Evolutionary conservation across 2,797 vertebrate species (phyloP).

Genomic region (Gambusia yucatana): DNA sequence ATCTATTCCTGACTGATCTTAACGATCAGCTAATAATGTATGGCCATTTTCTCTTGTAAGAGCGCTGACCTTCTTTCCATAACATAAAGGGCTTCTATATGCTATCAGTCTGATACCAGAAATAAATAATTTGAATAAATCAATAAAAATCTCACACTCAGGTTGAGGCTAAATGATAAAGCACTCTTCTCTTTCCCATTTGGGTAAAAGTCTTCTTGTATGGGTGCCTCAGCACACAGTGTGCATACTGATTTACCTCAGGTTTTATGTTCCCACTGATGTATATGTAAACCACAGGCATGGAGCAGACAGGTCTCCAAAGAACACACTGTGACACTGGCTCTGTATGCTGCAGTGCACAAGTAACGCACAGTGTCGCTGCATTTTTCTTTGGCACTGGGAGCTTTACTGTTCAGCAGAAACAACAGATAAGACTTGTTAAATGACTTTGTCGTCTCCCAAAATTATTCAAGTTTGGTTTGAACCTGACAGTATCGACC

Average conservation of each 20-base stretch:
- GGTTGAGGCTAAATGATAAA: background rate
- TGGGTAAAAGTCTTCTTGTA: background rate
- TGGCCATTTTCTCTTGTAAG: no score
- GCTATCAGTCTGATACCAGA: background rate
- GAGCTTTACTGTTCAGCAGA: slow-evolving; percentile 58
- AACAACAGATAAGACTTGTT: slow-evolving; percentile 53
- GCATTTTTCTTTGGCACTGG: slow-evolving; percentile 36
- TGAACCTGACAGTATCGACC: slow-evolving; percentile 49
- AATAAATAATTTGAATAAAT: background rate
- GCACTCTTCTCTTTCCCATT: background rate
- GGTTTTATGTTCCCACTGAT: background rate
- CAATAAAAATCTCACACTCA: background rate
- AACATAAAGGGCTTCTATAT: no score
- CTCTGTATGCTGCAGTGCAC: background rate
- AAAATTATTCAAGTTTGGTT: slow-evolving; percentile 58
- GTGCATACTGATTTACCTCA: slow-evolving; percentile 2
- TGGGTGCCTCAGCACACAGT: background rate
- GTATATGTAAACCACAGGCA: background rate
- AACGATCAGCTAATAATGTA: no score
- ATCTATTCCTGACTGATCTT: no score
- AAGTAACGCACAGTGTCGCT: slow-evolving; percentile 18
- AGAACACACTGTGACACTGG: background rate
- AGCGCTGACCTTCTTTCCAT: no score
- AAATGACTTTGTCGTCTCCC: slow-evolving; percentile 42
- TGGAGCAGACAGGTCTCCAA: background rate